Evolutionary conservation across 2,888 invertebrate genomes (phyloP), one percentile per base, ranked within the genome.

Genomic region (Branchinecta sandiegonensis): DNA sequence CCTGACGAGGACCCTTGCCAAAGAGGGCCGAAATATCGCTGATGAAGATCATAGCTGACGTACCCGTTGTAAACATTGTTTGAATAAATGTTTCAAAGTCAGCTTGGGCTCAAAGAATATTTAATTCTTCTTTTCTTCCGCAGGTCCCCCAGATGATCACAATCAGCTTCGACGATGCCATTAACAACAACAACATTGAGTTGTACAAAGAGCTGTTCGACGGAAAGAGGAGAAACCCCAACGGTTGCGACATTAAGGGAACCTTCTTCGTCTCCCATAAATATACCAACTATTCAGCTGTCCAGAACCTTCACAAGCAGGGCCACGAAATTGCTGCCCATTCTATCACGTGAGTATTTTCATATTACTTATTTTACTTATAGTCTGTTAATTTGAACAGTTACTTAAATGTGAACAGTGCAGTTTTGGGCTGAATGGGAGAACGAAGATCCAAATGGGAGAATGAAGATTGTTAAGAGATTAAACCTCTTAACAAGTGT

Each of bases 291-390:
- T 93, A 93, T 79, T 90, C 91, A 0, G 91, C 90, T n/a, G 87
- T 91, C 46, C 90, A 91, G 76, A 92, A 93, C 79, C 88, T 90
- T 74, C 88, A 91, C 77, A 85, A 91, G 72, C 89, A 90, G 79
- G 93, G 93, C 71, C 93, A 94, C 78, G 93, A 94, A 79, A 91
- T 93, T 75, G 92, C 93, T 68, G 90, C 91, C 68, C 93, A 93
- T 79, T 93, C 93, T 64, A 91, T 94, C 79, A 90, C 91, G 87
- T 90, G 84, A 87, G 89, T 83, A 17, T 46, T 56, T 66, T 63
- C 67, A 5, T 50, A 37, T 65, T 37, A 37, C 37, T 37, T 2
- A 6, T 37, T 23, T 23, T 23, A 23, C 23, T 23, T 23, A 23
- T 3, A 23, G 23, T 23, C 1, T 23, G 23, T 23, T 23, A 3